Conservation (phyloP, 2,888 invertebrate genomes). For the Phasia obesa region DNA sequence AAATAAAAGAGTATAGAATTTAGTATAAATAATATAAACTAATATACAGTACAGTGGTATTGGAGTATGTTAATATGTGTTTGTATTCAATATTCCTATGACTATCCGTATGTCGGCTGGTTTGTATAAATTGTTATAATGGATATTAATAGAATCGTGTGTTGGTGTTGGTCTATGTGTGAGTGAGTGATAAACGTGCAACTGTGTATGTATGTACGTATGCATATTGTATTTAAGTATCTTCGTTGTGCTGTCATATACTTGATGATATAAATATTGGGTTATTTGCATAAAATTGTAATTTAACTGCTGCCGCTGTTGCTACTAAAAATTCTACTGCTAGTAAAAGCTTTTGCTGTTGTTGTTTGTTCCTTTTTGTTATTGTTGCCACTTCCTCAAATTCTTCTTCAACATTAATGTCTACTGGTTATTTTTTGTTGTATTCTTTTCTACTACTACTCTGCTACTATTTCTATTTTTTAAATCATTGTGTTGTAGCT, state of each 20-base stretch:
- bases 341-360: conserved; percentile 31
- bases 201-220: conserved; percentile 9
- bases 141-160: conserved; percentile 48
- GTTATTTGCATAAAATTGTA: conserved; percentile 81
- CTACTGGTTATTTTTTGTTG: conserved; percentile 56
- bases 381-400: conserved; percentile 59
- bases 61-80: background rate
- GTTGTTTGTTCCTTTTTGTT: conserved; percentile 18
- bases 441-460: conserved; percentile 19
- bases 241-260: conserved; percentile 69
- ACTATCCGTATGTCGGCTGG: background rate
- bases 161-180: background rate
- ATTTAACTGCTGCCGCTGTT: conserved; percentile 74
- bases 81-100: background rate
- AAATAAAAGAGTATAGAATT: conserved; percentile 35
- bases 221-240: conserved; percentile 48
- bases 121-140: conserved; percentile 32
- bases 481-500: conserved; percentile 18
- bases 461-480: conserved; percentile 34
- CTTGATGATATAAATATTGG: conserved; percentile 71
- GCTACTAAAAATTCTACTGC: conserved; percentile 47
- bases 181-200: conserved; percentile 22
- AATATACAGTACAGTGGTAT: conserved; percentile 11
- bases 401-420: conserved; percentile 59
- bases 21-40: conserved; percentile 33